phyloP scores from a whole-genome alignment of 2,113 vertebrate genomes.

The Protobothrops flavoviridis region DNA sequence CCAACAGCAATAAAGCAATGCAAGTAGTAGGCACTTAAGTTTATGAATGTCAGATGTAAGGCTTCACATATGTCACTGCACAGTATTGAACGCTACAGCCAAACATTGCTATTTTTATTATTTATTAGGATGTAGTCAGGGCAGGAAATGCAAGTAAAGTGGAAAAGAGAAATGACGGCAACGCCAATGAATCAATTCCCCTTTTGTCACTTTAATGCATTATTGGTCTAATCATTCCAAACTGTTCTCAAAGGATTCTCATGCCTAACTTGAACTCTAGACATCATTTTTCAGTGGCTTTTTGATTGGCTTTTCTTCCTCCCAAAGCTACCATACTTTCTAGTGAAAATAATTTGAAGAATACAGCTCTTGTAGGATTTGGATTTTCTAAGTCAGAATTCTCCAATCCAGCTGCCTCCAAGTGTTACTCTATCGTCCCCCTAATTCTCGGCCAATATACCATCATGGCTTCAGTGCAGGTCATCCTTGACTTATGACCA shows the following conservation, averaged over 20 bases:
- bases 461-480: background rate
- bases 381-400: conserved; percentile 19
- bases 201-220: conserved; percentile 77
- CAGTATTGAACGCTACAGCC: conserved; percentile 34
- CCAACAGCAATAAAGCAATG: conserved; percentile 68
- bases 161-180: conserved; percentile 71
- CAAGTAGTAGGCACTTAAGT: conserved; percentile 61
- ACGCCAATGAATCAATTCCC: conserved; percentile 76
- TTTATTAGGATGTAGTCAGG: conserved; percentile 48
- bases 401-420: background rate
- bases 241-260: conserved; percentile 67
- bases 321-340: conserved; percentile 13
- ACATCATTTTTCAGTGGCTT: conserved; percentile 73
- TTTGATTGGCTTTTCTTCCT: conserved; percentile 27
- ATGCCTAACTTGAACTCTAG: conserved; percentile 48
- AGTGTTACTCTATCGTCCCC: background rate
- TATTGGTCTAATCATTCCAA: conserved; percentile 76
- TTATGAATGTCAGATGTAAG: conserved; percentile 66
- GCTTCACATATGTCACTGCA: conserved; percentile 63
- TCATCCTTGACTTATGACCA: background rate
- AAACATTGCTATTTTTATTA: conserved; percentile 57
- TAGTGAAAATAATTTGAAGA: conserved; percentile 16
- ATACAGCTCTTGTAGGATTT: background rate
- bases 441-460: background rate
- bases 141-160: conserved; percentile 62